These are phyloP conservation scores for Limnephilus marmoratus DNA, from an alignment of 2,888 invertebrate species.

Conservation along the genomic window DNA sequence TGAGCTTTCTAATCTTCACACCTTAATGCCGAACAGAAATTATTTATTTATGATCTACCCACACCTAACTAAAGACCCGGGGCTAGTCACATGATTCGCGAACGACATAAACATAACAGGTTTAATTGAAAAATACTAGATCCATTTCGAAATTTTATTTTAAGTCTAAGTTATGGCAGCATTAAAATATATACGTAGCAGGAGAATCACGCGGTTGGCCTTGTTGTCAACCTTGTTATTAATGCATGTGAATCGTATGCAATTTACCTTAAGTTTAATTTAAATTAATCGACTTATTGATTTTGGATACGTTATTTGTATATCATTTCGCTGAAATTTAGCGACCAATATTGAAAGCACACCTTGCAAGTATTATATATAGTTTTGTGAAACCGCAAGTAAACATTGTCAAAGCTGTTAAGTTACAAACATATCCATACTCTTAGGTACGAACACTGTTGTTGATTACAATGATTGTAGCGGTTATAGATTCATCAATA, in stretches of 20 bases:
- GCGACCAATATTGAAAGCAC: neutral
- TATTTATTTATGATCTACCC: neutral
- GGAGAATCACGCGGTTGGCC: neutral
- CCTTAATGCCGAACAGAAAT: neutral
- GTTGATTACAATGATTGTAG: neutral
- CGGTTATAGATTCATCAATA: neutral
- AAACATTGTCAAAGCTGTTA: neutral
- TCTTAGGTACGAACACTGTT: neutral
- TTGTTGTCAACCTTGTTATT: neutral
- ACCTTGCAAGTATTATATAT: too few relatives aligned
- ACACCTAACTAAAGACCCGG: neutral
- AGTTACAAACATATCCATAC: neutral
- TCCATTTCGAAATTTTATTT: neutral
- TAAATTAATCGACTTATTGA: neutral
- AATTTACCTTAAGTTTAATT: neutral
- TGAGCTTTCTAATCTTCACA: neutral
- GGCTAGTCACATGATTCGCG: neutral
- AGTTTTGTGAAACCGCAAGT: neutral
- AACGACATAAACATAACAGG: neutral
- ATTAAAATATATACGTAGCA: neutral
- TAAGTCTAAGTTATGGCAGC: neutral
- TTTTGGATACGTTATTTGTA: neutral
- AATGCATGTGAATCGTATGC: neutral
- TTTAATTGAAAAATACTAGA: neutral
- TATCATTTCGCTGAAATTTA: neutral